phyloP scores from a whole-genome alignment of 2,113 vertebrate genomes.

The Otis tarda region DNA sequence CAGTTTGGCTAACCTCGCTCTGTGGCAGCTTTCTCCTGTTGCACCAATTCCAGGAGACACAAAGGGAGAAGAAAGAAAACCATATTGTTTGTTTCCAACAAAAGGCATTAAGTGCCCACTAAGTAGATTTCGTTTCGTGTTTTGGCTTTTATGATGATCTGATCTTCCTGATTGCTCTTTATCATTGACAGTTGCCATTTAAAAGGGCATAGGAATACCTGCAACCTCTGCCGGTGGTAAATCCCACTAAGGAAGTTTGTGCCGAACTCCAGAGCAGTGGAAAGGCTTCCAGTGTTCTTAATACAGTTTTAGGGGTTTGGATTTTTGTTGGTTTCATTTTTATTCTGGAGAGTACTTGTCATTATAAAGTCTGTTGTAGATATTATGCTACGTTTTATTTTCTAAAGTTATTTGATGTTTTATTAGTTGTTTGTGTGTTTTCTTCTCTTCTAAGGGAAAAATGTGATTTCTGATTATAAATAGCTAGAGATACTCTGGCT shows the following conservation, averaged over 20 bases:
- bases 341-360: not conserved
- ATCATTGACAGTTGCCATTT: not conserved
- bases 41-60: not conserved
- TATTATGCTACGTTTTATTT: not conserved
- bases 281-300: not conserved
- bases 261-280: not conserved
- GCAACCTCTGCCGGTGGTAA: not conserved
- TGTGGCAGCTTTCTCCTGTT: not conserved
- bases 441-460: not conserved
- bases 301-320: not conserved
- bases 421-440: not conserved
- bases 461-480: not conserved
- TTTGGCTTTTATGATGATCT: not conserved
- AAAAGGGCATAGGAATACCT: not conserved
- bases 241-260: not conserved
- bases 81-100: not conserved
- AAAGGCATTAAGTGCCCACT: not conserved
- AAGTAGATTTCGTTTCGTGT: not conserved
- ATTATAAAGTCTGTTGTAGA: not conserved
- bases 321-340: not conserved
- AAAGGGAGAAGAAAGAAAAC: not conserved
- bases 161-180: not conserved
- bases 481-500: not conserved
- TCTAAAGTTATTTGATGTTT: not conserved
- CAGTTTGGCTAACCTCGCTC: not conserved